Conservation (phyloP, 2,888 invertebrate species). For the Amphipyra berbera region DNA sequence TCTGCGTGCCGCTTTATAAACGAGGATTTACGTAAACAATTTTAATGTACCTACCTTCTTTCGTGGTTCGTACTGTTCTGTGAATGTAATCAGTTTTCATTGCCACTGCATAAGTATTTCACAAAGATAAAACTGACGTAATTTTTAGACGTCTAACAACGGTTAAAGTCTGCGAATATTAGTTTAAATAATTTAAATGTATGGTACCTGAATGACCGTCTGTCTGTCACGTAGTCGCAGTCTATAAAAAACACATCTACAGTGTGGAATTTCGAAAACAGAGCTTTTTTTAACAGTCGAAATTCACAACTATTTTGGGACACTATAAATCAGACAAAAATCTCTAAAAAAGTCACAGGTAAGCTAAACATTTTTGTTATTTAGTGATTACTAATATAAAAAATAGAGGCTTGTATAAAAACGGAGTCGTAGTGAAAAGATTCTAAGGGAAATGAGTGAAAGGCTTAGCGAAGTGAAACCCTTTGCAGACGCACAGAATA, state of each 20-base stretch:
- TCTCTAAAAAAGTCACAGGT: slow-evolving; percentile 13
- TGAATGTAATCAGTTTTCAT: slow-evolving; percentile 26
- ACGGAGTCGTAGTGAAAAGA: slow-evolving; percentile 47
- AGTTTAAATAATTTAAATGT: slow-evolving; percentile 41
- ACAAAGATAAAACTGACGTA: slow-evolving; percentile 28
- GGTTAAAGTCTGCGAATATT: slow-evolving; percentile 35
- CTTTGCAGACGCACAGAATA: slow-evolving; percentile 37
- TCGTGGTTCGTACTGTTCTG: slow-evolving; percentile 16
- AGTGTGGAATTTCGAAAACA: slow-evolving; percentile 21
- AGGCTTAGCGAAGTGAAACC: slow-evolving; percentile 47
- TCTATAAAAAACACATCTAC: slow-evolving; percentile 41
- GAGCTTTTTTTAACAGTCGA: slow-evolving; percentile 2
- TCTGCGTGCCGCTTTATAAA: slow-evolving; percentile 47
- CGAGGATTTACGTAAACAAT: slow-evolving; percentile 47
- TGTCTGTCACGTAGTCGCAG: slow-evolving; percentile 47
- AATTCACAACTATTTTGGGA: slow-evolving; percentile 9
- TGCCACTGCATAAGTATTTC: slow-evolving; percentile 12
- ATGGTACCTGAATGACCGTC: slow-evolving; percentile 44
- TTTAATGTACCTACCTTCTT: slow-evolving; percentile 31
- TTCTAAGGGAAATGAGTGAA: slow-evolving; percentile 56
- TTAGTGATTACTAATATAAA: slow-evolving; percentile 41
- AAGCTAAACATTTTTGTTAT: slow-evolving; percentile 10
- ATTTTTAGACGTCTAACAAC: slow-evolving; percentile 21
- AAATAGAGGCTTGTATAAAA: slow-evolving; percentile 40
- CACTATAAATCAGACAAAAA: neutral